Evolutionary conservation across 2,797 vertebrate species (phyloP).

Genomic region (Pachyuromys duprasi): DNA sequence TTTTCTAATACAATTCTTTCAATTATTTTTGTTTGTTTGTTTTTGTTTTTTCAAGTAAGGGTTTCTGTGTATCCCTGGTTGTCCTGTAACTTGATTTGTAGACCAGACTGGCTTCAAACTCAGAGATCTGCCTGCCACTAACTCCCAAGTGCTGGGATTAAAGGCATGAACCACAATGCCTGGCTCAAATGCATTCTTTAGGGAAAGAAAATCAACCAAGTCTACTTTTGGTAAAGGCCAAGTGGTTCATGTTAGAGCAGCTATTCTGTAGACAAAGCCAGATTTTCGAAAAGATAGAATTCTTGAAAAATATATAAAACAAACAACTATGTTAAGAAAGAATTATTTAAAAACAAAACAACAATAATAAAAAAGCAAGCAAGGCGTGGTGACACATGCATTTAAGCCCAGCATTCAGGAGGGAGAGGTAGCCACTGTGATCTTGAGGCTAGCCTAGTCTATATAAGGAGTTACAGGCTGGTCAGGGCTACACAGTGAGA

Average conservation of each 20-base stretch:
- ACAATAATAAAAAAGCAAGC: not conserved
- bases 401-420: not conserved
- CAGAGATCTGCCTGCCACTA: too few species aligned
- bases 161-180: too few species aligned
- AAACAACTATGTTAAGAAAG: not conserved
- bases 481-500: too few species aligned
- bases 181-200: slow-evolving; percentile 33
- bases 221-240: slow-evolving; percentile 1
- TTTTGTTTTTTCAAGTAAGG: too few species aligned
- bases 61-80: too few species aligned
- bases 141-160: too few species aligned
- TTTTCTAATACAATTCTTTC: slow-evolving; percentile 41
- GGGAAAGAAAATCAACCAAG: slow-evolving; percentile 33
- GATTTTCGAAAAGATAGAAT: slow-evolving; percentile 26
- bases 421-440: too few species aligned
- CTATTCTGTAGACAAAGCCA: slow-evolving; percentile 1
- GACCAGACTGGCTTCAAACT: too few species aligned
- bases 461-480: not conserved
- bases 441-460: not conserved
- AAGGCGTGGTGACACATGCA: not conserved
- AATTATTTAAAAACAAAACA: not conserved
- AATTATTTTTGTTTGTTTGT: not conserved
- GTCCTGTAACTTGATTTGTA: too few species aligned
- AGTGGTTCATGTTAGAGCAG: not conserved
- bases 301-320: slow-evolving; percentile 3